Percentiles rank a stretch among this genome's conserved stretches.
These are phyloP conservation scores for Metalampra italica DNA, from an alignment of 2,888 invertebrate species.

Conservation along the genomic window DNA sequence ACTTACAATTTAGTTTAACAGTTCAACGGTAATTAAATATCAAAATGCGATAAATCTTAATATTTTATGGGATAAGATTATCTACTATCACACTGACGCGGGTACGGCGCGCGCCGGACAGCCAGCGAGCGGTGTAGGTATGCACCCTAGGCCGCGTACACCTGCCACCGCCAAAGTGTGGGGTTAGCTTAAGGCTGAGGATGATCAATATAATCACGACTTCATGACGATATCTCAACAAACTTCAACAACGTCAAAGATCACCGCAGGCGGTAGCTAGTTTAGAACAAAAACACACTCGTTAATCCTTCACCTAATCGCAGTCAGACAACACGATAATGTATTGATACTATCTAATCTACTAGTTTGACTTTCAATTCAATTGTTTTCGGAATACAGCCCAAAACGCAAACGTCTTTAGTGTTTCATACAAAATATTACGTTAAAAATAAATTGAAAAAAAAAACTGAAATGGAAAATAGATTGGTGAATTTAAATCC, in stretches of 20 bases:
- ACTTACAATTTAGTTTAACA: no score
- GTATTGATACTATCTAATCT: conserved; percentile 53
- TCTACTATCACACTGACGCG: no score
- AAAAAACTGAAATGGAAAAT: conserved; percentile 40
- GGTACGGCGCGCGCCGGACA: no score
- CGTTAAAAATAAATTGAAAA: conserved; percentile 18
- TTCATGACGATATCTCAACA: neutral
- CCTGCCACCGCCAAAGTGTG: no score
- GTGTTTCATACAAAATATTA: conserved; percentile 19
- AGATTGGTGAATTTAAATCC: conserved; percentile 40
- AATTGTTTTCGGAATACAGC: conserved; percentile 41
- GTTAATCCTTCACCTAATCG: conserved; percentile 1
- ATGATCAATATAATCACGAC: neutral
- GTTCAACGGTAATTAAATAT: no score
- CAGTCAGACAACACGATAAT: conserved; percentile 39
- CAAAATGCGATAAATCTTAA: no score
- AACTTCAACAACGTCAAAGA: neutral
- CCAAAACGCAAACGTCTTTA: conserved; percentile 32
- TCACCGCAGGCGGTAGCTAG: no score
- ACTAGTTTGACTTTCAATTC: conserved; percentile 32
- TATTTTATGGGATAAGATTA: no score
- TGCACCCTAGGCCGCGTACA: no score
- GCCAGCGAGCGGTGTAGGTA: no score
- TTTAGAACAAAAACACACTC: neutral
- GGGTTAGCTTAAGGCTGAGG: neutral